phyloP scores from a whole-genome alignment of 2,888 invertebrate genomes.

The Mayetiola destructor region DNA sequence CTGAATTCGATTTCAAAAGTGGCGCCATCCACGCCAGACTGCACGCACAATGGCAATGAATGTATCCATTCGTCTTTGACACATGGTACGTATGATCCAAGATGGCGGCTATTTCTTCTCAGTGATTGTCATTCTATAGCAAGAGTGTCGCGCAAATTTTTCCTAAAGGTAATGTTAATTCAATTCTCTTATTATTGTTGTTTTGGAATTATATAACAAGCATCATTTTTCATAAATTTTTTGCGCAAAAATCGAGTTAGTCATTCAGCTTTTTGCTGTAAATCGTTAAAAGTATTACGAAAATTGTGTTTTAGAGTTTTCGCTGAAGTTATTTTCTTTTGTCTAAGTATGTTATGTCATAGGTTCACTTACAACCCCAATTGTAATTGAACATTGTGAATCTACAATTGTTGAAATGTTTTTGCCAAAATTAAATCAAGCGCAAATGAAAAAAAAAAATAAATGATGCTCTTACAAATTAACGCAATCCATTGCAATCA shows the following conservation, averaged over 20 bases:
- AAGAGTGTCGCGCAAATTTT: background rate
- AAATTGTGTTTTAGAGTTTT: too few relatives aligned
- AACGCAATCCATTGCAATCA: too few relatives aligned
- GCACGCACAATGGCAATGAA: background rate
- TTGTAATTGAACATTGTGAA: too few relatives aligned
- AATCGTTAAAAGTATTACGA: too few relatives aligned
- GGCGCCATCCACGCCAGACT: too few relatives aligned
- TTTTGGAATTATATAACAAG: background rate
- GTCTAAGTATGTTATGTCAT: slow-evolving; percentile 12
- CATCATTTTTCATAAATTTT: background rate
- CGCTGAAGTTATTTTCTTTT: too few relatives aligned
- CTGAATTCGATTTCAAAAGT: too few relatives aligned
- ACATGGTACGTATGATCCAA: background rate
- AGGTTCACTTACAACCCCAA: background rate
- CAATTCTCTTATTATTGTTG: background rate
- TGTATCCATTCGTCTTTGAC: background rate
- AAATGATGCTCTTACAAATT: too few relatives aligned
- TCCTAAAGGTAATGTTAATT: background rate
- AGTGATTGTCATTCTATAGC: background rate
- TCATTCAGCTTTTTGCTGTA: too few relatives aligned
- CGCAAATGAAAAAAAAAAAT: too few relatives aligned
- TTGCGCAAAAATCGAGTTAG: background rate
- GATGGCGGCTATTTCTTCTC: background rate
- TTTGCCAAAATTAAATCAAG: too few relatives aligned
- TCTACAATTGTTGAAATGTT: too few relatives aligned